phyloP scores from a whole-genome alignment of 1,140 invertebrate species.

The Psilanteris sp. region DNA sequence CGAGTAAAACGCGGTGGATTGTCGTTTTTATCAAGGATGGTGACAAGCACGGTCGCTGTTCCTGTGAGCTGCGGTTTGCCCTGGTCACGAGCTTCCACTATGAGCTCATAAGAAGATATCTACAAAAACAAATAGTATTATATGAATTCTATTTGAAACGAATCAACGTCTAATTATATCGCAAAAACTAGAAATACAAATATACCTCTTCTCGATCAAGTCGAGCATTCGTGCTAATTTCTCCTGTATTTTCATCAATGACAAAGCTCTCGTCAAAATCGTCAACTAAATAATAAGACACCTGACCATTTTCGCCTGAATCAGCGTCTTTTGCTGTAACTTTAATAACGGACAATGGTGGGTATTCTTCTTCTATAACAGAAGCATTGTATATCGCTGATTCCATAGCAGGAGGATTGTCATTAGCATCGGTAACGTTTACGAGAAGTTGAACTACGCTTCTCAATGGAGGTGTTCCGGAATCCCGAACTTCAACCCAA shows the following conservation, averaged over 20 bases:
- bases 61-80: conserved; percentile 90
- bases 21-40: conserved; percentile 95
- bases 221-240: conserved; percentile 90
- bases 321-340: conserved; percentile 92
- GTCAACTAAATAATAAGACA: conserved; percentile 88
- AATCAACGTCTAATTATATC: not conserved
- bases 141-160: too few species aligned
- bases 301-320: conserved; percentile 90
- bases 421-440: conserved; percentile 94
- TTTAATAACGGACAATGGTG: conserved; percentile 87
- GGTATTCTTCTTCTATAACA: conserved; percentile 91
- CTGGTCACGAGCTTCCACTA: conserved; percentile 92
- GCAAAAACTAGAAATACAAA: too few species aligned
- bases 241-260: conserved; percentile 89
- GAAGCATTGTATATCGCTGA: conserved; percentile 89
- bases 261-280: conserved; percentile 89
- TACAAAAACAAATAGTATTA: conserved; percentile 21
- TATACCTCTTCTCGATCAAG: conserved; percentile 90
- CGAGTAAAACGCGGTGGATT: conserved; percentile 96
- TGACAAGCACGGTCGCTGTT: conserved; percentile 90
- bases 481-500: conserved; percentile 95
- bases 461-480: conserved; percentile 88
- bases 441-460: conserved; percentile 88
- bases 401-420: conserved; percentile 92
- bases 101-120: conserved; percentile 89